phyloP scores from a whole-genome alignment of 2,888 invertebrate species.

The Seladonia tumulorum region DNA sequence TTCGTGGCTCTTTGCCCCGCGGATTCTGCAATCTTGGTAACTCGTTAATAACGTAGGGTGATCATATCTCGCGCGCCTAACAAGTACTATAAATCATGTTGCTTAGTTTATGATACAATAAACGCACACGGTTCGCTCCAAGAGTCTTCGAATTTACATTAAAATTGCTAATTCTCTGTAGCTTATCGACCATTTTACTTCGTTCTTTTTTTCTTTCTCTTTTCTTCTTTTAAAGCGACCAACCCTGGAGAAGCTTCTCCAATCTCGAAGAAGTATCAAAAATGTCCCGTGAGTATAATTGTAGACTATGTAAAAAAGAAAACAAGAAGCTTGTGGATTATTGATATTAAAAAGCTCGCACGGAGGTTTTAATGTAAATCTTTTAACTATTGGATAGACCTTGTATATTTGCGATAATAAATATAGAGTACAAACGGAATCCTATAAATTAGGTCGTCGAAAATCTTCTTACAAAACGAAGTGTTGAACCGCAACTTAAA shows the following conservation, averaged over 20 bases:
- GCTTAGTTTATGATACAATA: conserved; percentile 15
- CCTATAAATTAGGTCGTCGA: conserved; percentile 2
- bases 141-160: conserved; percentile 2
- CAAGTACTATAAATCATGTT: conserved; percentile 11
- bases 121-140: not conserved
- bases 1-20: conserved; percentile 1
- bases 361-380: not conserved
- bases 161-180: not conserved
- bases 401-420: conserved; percentile 13
- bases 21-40: conserved; percentile 39
- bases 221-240: not conserved
- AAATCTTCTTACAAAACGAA: not conserved
- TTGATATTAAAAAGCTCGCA: not conserved
- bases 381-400: not conserved
- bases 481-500: conserved; percentile 15
- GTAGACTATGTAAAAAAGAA: not conserved
- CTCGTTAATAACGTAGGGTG: conserved; percentile 44
- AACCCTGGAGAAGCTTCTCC: not conserved
- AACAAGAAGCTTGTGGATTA: not conserved
- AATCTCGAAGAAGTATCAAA: not conserved
- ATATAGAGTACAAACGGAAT: conserved; percentile 13
- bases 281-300: not conserved
- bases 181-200: not conserved
- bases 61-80: conserved; percentile 41
- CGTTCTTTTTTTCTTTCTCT: no score